Conservation (phyloP, 2,797 vertebrate genomes). For the Anableps anableps region DNA sequence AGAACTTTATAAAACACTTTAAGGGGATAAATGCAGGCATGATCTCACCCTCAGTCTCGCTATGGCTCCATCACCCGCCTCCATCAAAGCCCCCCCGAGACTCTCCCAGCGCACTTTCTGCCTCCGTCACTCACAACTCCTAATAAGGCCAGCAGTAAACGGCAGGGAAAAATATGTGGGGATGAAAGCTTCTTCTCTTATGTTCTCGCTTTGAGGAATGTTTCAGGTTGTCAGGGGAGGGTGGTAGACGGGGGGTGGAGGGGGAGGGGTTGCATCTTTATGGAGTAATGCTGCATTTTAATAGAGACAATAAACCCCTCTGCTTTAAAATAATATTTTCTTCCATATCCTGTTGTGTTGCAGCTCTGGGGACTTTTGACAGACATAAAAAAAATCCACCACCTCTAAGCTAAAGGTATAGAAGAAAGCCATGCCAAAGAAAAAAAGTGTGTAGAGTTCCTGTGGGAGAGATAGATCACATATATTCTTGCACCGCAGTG, state of each 20-base stretch:
- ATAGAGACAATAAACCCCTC: conserved; percentile 79
- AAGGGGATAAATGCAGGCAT: conserved; percentile 58
- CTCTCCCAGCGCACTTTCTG: conserved; percentile 57
- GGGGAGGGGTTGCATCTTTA: conserved; percentile 59
- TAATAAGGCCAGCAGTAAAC: conserved; percentile 83
- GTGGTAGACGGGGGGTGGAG: neutral
- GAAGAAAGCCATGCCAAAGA: conserved; percentile 57
- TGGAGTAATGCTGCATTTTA: conserved; percentile 73
- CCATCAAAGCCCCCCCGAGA: conserved; percentile 69
- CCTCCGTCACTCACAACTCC: conserved; percentile 76
- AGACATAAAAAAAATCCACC: conserved; percentile 41
- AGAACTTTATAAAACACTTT: conserved; percentile 61
- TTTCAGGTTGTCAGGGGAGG: conserved; percentile 66
- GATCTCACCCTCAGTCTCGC: conserved; percentile 65
- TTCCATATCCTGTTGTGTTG: conserved; percentile 69
- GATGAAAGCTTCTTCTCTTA: conserved; percentile 77
- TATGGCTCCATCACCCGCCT: conserved; percentile 58
- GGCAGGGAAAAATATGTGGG: conserved; percentile 76
- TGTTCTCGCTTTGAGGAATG: conserved; percentile 72
- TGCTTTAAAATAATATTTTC: conserved; percentile 77
- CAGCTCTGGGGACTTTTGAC: conserved; percentile 62
- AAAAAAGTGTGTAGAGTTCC: conserved; percentile 72
- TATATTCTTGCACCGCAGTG: conserved; percentile 76
- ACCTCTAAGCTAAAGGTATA: conserved; percentile 60
- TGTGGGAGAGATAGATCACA: conserved; percentile 75